Conservation (phyloP, 2,888 invertebrate genomes). For the Sylvicola cinctus region DNA sequence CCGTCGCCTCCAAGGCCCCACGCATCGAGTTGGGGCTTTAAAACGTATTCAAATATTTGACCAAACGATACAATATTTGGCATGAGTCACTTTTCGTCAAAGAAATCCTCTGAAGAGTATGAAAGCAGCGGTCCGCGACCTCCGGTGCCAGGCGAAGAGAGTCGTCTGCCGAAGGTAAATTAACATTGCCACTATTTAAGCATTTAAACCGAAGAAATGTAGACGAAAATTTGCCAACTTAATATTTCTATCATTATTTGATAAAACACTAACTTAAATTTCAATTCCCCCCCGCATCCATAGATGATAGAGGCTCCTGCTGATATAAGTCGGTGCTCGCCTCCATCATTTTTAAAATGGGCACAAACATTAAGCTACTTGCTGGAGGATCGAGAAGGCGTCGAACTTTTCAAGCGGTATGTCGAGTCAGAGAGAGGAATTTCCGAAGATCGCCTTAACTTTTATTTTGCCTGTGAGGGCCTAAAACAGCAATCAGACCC, state of each 20-base stretch:
- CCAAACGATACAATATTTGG: constrained; percentile 13
- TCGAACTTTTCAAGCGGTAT: constrained; percentile 66
- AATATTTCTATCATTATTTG: too few relatives aligned
- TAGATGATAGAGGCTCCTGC: constrained; percentile 25
- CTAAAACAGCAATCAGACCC: constrained; percentile 58
- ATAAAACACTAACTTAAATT: too few relatives aligned
- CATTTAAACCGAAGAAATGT: background rate
- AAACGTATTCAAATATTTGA: background rate
- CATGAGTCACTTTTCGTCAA: constrained; percentile 25
- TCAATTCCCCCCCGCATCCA: too few relatives aligned
- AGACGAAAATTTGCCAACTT: too few relatives aligned
- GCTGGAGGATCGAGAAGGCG: constrained; percentile 77
- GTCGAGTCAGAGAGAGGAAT: constrained; percentile 57
- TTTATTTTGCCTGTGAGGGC: constrained; percentile 88
- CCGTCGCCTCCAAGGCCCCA: constrained; percentile 1
- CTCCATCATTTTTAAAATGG: constrained; percentile 71
- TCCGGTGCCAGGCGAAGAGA: constrained; percentile 57
- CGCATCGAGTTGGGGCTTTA: background rate
- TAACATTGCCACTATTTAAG: constrained; percentile 11
- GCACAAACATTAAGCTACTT: constrained; percentile 65
- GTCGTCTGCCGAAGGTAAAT: constrained; percentile 22
- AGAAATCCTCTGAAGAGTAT: constrained; percentile 25
- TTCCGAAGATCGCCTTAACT: constrained; percentile 64
- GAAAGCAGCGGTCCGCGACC: constrained; percentile 45
- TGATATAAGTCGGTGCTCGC: constrained; percentile 25